A percentile compares a stretch with the other conserved stretches of the same genome.
Evolutionary conservation across 2,797 vertebrate genomes (phyloP).

Genomic region (Lacerta agilis): DNA sequence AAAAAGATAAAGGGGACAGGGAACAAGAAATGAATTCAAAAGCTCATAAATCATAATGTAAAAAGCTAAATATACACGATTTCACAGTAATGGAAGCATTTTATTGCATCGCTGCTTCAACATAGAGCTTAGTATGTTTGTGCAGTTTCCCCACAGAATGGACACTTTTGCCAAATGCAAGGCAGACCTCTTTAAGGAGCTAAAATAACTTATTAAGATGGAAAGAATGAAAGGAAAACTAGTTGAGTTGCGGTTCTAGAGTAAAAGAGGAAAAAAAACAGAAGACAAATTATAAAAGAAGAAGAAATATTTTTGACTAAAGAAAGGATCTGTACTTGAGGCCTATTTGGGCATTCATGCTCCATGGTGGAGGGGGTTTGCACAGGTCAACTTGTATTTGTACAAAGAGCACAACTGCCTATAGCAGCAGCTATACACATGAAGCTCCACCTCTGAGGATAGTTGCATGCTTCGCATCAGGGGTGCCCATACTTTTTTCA

Average conservation of each 20-base stretch:
- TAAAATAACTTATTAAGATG: neutral
- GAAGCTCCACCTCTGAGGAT: too few species aligned
- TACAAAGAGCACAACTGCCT: too few species aligned
- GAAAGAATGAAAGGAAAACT: neutral
- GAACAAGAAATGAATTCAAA: slow-evolving; percentile 57
- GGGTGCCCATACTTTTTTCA: too few species aligned
- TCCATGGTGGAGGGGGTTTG: too few species aligned
- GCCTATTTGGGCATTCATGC: too few species aligned
- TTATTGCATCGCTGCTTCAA: slow-evolving; percentile 55
- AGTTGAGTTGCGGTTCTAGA: neutral
- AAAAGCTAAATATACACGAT: slow-evolving; percentile 55
- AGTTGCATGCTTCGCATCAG: too few species aligned
- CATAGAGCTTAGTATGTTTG: too few species aligned
- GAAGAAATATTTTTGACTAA: neutral
- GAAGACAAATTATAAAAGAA: neutral
- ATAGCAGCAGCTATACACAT: too few species aligned
- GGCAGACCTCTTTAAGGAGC: neutral
- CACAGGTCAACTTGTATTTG: too few species aligned
- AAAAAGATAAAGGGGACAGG: slow-evolving; percentile 40
- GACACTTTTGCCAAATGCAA: neutral
- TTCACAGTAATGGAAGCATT: slow-evolving; percentile 53
- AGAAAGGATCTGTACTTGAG: neutral
- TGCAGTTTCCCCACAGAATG: neutral
- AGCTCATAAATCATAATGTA: slow-evolving; percentile 48
- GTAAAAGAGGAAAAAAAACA: neutral